These are phyloP conservation scores for Acanthoscelides obtectus DNA, from an alignment of 2,888 invertebrate genomes.

Conservation along the genomic window DNA sequence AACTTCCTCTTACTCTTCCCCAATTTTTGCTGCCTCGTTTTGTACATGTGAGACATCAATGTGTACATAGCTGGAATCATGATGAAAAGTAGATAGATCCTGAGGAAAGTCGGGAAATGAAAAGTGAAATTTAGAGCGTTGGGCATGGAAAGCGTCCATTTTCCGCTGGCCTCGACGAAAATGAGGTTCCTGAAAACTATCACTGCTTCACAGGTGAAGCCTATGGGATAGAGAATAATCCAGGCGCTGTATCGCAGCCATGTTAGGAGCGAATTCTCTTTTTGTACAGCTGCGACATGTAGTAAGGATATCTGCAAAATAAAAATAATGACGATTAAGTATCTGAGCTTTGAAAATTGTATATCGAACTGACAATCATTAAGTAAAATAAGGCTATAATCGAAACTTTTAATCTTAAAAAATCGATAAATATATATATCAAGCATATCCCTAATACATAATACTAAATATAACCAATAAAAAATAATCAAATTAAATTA, in stretches of 20 bases:
- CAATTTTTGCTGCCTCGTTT: conserved; percentile 64
- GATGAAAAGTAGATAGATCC: conserved; percentile 70
- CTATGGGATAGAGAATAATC: conserved; percentile 90
- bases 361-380: too few species aligned
- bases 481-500: too few species aligned
- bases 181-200: conserved; percentile 79
- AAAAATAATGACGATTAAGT: conserved; percentile 27
- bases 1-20: conserved; percentile 24
- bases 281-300: conserved; percentile 75
- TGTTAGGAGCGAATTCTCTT: conserved; percentile 68
- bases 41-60: conserved; percentile 82
- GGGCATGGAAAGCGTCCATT: conserved; percentile 72
- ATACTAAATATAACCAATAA: too few species aligned
- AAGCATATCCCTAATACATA: too few species aligned
- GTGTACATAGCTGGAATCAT: conserved; percentile 72
- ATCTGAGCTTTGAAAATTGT: not conserved
- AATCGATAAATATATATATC: too few species aligned
- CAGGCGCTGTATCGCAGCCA: conserved; percentile 93
- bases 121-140: conserved; percentile 84
- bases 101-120: conserved; percentile 75
- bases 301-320: conserved; percentile 94
- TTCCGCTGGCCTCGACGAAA: conserved; percentile 79
- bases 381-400: too few species aligned
- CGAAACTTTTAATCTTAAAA: too few species aligned
- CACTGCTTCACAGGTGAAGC: conserved; percentile 81